Base-by-base conservation (phyloP, 2,888 invertebrate genomes). In the Pseudanteris insignis region DNA sequence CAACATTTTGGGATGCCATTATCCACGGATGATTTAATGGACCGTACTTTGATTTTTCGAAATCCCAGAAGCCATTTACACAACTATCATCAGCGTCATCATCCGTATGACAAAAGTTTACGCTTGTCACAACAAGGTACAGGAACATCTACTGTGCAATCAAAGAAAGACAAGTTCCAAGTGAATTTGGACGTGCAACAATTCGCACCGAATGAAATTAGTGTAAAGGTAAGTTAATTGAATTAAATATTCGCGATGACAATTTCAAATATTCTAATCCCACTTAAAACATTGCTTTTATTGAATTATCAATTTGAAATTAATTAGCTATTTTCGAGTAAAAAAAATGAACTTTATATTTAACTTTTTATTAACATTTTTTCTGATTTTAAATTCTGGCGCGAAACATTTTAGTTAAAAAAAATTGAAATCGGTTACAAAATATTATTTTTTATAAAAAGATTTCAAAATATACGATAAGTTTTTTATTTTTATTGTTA, bases 131-230 rank as follows among this genome's bases (percentile, higher is more conserved):
- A 38, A 21, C 54, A 46, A 18, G 46, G 34, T 2, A 28, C 33
- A 2, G 75, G 84, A 9, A 81, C 83, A 28, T 86, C 86, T 0
- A 84, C 84, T 46, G 81, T 88, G 0, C 83, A 84, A 62, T 80
- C 84, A 2, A 88, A 88, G 71, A 88, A 88, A 32, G 86, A 89
- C 69, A 88, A 88, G 43, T 84, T 85, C 40, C 81, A 88, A 84
- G 88, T 90, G 1, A 88, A 87, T 69, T 79, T 90, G 44, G 91
- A 91, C 71, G 89, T 91, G 8, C 89, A 89, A 70, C 90, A 91
- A 69, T 91, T 91, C 80, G 73, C 86, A 7, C 76, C 76, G 0
- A 72, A 77, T 1, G 75, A 77, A 26, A 67, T 77, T 10, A 68
- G 62, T 2, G 74, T 77, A 1, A 92, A 91, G 79, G 89, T 89